Evolutionary conservation across 2,113 vertebrate species (phyloP), one percentile per base, ranked within the genome.

Genomic region (Thermophis baileyi): DNA sequence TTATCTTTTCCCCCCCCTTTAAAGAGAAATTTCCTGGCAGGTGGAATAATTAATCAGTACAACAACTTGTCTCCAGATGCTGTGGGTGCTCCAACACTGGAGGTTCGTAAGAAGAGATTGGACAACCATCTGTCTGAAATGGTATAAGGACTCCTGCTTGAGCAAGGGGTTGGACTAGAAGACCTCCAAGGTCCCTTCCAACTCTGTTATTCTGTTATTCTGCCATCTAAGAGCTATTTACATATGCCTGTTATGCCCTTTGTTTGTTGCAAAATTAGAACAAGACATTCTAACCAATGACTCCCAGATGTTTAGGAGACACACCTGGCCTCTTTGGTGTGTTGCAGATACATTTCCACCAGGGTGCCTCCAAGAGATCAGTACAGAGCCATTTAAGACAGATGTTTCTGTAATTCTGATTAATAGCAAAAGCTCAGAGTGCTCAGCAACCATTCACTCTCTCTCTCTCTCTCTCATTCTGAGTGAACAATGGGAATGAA

Each of bases 361-460:
- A 27, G 85, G n/a, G 54, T 90, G 85, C 90, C 55, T 3, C 49
- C 25, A 51, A 92, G 90, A 90, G 93, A 92, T 27, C 30, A n/a
- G 63, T 18, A 12, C 40, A 94, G 94, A 88, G 10, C 20, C 92
- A 12, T 1, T 88, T 57, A 90, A 30, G 20, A 69, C 57, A 74
- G 88, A 40, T 90, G 93, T 92, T 94, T 74, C 91, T 94, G 35
- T 57, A 50, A 81, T 50, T 94, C 95, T 87, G 54, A 95, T 93
- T 92, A 91, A 60, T 20, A 87, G n/a, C 1, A 90, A 51, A 95
- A 89, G 51, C 6, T 11, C 85, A 53, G 1, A 12, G n/a, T 1
- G 9, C 46, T 95, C 92, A 81, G 30, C 54, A 93, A 89, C 2
- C 88, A 89, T 93, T 91, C 6, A 35, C 4, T 44, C 86, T 93